Conservation (phyloP, 2,888 invertebrate species). For the Ethmia dodecea region DNA sequence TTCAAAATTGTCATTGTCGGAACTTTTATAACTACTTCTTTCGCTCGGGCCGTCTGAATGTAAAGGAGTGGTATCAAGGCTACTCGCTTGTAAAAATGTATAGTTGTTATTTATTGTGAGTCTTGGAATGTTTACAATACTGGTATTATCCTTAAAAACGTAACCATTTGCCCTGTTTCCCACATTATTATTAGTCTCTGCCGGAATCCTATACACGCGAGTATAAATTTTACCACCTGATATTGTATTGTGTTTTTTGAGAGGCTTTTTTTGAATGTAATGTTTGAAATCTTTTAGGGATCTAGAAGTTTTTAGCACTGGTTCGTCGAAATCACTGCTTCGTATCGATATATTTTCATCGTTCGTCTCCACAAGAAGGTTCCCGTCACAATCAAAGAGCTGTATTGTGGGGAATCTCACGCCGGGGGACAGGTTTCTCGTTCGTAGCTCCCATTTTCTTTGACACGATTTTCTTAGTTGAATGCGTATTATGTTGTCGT, state of each 20-base stretch:
- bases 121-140: conserved; percentile 65
- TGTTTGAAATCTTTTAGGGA: conserved; percentile 63
- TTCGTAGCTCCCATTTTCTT: conserved; percentile 81
- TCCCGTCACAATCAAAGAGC: conserved; percentile 80
- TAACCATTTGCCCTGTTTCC: conserved; percentile 34
- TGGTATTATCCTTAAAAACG: conserved; percentile 40
- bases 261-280: conserved; percentile 43
- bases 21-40: conserved; percentile 72
- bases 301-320: conserved; percentile 41
- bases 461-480: conserved; percentile 79
- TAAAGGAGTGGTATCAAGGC: conserved; percentile 53
- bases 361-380: conserved; percentile 78
- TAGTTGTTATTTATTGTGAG: conserved; percentile 45
- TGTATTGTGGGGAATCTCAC: conserved; percentile 79
- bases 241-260: conserved; percentile 64
- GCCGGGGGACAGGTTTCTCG: conserved; percentile 79
- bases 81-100: conserved; percentile 47
- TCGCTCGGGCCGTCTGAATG: conserved; percentile 59
- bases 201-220: conserved; percentile 49
- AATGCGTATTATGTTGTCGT: conserved; percentile 77
- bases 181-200: conserved; percentile 26
- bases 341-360: conserved; percentile 73
- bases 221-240: conserved; percentile 65
- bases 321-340: conserved; percentile 53
- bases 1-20: conserved; percentile 64